Conservation (phyloP, 2,113 vertebrate genomes). For the Picathartes gymnocephalus region DNA sequence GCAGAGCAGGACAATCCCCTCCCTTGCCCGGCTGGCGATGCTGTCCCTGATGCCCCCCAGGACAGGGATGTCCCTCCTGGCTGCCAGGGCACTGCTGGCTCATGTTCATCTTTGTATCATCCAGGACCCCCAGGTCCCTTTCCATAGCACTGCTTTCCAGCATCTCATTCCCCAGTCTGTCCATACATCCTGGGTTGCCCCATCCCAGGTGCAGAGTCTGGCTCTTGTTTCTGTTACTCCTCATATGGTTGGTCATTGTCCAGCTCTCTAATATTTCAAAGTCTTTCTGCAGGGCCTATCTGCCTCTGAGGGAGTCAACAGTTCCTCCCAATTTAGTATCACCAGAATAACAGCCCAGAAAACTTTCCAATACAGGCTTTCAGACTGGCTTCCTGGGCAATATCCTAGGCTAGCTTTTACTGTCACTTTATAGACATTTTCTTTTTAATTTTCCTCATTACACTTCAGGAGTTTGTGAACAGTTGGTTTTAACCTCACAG, state of each 20-base stretch:
- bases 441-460: neutral
- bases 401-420: neutral
- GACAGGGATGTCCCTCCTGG: neutral
- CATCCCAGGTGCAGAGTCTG: neutral
- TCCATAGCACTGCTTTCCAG: neutral
- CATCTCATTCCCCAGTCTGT: neutral
- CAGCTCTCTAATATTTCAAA: neutral
- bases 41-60: neutral
- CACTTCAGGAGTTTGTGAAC: neutral
- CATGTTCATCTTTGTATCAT: rapidly evolving
- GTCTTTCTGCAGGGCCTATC: neutral
- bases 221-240: neutral
- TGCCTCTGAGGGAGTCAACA: neutral
- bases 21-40: rapidly evolving
- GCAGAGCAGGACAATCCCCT: neutral
- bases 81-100: neutral
- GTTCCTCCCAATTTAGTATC: neutral
- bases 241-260: neutral
- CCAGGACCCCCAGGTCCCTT: neutral
- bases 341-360: neutral
- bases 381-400: neutral
- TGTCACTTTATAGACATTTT: neutral
- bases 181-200: neutral
- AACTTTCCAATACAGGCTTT: neutral
- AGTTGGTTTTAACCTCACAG: neutral